Percentiles rank a stretch among this genome's conserved stretches.
Evolutionary conservation across 2,797 vertebrate species (phyloP).

Genomic region (Heteromormyrus szaboi): DNA sequence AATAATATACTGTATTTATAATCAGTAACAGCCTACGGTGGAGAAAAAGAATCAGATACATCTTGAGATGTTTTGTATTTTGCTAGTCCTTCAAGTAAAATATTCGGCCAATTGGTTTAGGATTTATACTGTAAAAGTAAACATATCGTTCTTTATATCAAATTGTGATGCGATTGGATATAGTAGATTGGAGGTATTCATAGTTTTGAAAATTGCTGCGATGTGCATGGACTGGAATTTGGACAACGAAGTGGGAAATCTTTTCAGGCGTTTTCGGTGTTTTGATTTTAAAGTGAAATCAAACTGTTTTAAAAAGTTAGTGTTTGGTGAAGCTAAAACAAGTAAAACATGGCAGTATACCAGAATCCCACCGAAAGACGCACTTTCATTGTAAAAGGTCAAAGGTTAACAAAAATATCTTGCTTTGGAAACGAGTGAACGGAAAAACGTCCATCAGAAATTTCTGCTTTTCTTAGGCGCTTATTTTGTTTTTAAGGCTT

Average conservation of each 20-base stretch:
- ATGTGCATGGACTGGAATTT: background rate
- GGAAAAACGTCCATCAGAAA: background rate
- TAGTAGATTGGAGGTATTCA: background rate
- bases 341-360: background rate
- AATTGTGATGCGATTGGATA: background rate
- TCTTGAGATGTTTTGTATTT: background rate
- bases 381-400: background rate
- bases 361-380: background rate
- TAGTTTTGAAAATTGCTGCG: background rate
- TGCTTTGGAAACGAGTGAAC: background rate
- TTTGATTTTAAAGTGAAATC: background rate
- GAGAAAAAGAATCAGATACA: background rate
- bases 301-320: background rate
- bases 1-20: background rate
- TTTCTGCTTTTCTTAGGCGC: background rate
- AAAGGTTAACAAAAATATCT: constrained; percentile 13
- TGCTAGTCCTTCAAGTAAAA: background rate
- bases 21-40: background rate
- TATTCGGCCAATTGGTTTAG: background rate
- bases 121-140: background rate
- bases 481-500: background rate
- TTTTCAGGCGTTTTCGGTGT: background rate
- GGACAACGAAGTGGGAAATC: background rate
- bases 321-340: background rate
- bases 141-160: background rate